phyloP scores from a whole-genome alignment of 2,888 invertebrate genomes.

The Apodemia duryi region DNA sequence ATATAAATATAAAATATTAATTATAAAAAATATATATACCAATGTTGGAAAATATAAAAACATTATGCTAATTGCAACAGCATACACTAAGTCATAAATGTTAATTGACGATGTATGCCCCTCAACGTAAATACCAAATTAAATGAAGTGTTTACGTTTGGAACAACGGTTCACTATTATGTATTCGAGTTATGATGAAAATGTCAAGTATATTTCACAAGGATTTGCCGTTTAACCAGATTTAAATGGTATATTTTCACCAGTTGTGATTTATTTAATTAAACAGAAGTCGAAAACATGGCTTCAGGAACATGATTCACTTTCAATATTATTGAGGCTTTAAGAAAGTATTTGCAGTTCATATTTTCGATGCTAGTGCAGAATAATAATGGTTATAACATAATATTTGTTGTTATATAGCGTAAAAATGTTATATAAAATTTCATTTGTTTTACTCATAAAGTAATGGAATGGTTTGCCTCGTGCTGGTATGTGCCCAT shows the following conservation, averaged over 20 bases:
- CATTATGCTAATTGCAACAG: not conserved
- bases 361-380: no score
- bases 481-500: no score
- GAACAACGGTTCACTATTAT: not conserved
- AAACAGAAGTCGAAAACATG: not conserved
- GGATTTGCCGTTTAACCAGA: slow-evolving; percentile 7
- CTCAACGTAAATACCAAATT: slow-evolving; percentile 10
- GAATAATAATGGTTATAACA: no score
- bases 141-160: not conserved
- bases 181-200: not conserved
- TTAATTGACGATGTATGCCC: not conserved
- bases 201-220: slow-evolving; percentile 3
- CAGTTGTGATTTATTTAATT: slow-evolving; percentile 1
- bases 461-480: no score
- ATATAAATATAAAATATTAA: no score
- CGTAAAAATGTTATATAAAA: no score
- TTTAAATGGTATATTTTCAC: not conserved
- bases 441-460: no score
- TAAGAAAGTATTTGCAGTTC: not conserved
- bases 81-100: not conserved
- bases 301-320: not conserved
- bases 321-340: not conserved
- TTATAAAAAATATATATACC: no score
- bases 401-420: no score
- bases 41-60: not conserved